Conservation (phyloP, 2,113 vertebrate species). For the Brienomyrus brachyistius region DNA sequence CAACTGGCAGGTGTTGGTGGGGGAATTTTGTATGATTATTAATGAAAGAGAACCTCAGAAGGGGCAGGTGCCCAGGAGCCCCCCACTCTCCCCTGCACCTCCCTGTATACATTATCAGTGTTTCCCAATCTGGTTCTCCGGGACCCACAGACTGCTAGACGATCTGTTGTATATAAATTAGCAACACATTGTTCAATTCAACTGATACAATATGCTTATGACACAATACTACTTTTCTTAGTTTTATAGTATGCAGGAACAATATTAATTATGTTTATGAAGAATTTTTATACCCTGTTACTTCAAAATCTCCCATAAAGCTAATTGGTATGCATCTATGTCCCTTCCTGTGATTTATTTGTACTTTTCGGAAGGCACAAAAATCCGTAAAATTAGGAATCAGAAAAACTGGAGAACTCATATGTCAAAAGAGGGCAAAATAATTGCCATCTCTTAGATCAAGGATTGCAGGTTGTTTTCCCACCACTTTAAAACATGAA, state of each 20-base stretch:
- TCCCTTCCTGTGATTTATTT: not conserved
- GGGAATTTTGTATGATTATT: no score
- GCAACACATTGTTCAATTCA: not conserved
- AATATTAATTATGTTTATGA: not conserved
- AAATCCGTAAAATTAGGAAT: not conserved
- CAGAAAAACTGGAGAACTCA: not conserved
- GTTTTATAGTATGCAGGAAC: not conserved
- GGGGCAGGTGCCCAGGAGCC: no score
- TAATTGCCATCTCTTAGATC: conserved; percentile 1
- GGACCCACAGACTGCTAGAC: not conserved
- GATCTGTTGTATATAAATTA: not conserved
- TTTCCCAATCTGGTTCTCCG: no score
- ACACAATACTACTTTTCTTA: not conserved
- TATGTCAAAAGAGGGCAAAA: not conserved
- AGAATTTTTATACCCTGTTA: not conserved
- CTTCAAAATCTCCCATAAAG: not conserved
- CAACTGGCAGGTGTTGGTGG: no score
- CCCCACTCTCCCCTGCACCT: no score
- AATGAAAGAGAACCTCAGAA: no score
- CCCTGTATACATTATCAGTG: no score
- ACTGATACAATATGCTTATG: not conserved
- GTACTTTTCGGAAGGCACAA: not conserved
- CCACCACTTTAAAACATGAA: not conserved
- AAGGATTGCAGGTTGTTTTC: not conserved
- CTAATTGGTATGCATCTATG: not conserved